Conservation (phyloP, 1,140 invertebrate species). For the Pseudachorutes palmiensis region DNA sequence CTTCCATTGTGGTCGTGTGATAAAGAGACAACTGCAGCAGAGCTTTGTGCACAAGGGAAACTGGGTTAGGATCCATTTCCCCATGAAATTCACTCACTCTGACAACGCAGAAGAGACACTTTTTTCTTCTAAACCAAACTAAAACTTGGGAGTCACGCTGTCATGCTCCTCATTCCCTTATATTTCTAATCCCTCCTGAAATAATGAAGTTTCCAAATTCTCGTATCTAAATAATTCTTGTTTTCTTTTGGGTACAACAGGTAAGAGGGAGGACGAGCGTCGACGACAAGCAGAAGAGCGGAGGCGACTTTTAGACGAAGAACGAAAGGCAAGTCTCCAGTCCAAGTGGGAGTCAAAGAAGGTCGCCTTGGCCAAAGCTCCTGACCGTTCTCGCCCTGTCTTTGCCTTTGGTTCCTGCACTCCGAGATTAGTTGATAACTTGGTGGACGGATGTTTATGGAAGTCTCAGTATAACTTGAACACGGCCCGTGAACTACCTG, state of each 20-base stretch:
- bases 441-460: conserved; percentile 36
- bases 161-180: too few relatives aligned
- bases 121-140: background rate
- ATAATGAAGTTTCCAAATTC: too few relatives aligned
- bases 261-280: conserved; percentile 32
- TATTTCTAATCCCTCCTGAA: background rate
- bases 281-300: conserved; percentile 34
- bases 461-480: conserved; percentile 37
- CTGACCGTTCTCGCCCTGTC: conserved; percentile 2
- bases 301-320: conserved; percentile 30
- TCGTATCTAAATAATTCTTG: conserved; percentile 5
- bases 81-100: background rate
- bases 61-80: background rate
- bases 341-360: conserved; percentile 30
- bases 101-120: background rate
- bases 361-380: background rate
- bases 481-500: conserved; percentile 14
- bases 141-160: too few relatives aligned
- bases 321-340: conserved; percentile 21
- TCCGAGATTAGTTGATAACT: conserved; percentile 33
- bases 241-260: too few relatives aligned
- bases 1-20: too few relatives aligned
- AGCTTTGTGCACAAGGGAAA: too few relatives aligned
- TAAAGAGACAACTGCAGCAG: too few relatives aligned
- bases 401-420: conserved; percentile 37